Conservation (phyloP, 53 echinoderm and acorn worm genomes). For the Luidia sarsii region DNA sequence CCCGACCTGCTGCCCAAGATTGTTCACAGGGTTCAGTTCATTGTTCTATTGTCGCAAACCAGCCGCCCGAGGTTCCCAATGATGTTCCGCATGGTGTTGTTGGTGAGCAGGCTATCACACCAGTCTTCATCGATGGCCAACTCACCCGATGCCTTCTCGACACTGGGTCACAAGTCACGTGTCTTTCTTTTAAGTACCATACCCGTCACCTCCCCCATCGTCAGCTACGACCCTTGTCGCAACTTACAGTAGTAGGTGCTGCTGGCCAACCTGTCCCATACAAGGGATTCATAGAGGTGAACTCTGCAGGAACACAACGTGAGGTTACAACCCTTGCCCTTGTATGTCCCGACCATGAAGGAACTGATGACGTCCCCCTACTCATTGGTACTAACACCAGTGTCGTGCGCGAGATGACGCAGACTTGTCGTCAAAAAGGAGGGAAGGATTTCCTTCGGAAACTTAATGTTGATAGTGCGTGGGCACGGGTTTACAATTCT, state of each 20-base stretch:
- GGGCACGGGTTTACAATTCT: slow-evolving; percentile 26
- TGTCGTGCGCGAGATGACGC: slow-evolving; percentile 31
- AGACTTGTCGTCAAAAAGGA: slow-evolving; percentile 31
- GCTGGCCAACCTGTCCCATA: slow-evolving; percentile 20
- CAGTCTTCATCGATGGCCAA: slow-evolving; percentile 42
- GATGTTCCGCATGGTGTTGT: slow-evolving; percentile 21
- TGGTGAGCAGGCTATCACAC: slow-evolving; percentile 31
- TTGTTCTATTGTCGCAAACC: too few relatives aligned
- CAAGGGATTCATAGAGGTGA: slow-evolving; percentile 14
- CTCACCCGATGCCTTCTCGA: slow-evolving; percentile 29
- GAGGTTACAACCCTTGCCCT: slow-evolving; percentile 35
- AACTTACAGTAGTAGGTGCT: slow-evolving; percentile 36
- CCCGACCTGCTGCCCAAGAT: slow-evolving; percentile 10
- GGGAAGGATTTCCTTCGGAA: slow-evolving; percentile 7
- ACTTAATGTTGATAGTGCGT: slow-evolving; percentile 20
- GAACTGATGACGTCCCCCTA: slow-evolving; percentile 28
- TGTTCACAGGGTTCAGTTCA: neutral
- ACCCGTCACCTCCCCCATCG: slow-evolving; percentile 3
- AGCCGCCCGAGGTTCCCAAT: neutral
- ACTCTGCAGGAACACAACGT: neutral
- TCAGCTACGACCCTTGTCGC: slow-evolving; percentile 9
- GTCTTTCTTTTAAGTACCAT: too few relatives aligned
- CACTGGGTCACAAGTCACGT: slow-evolving; percentile 47
- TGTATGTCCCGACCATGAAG: slow-evolving; percentile 1
- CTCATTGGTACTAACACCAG: slow-evolving; percentile 70